phyloP scores from a whole-genome alignment of 2,888 invertebrate genomes.

The Cephalotes varians region DNA sequence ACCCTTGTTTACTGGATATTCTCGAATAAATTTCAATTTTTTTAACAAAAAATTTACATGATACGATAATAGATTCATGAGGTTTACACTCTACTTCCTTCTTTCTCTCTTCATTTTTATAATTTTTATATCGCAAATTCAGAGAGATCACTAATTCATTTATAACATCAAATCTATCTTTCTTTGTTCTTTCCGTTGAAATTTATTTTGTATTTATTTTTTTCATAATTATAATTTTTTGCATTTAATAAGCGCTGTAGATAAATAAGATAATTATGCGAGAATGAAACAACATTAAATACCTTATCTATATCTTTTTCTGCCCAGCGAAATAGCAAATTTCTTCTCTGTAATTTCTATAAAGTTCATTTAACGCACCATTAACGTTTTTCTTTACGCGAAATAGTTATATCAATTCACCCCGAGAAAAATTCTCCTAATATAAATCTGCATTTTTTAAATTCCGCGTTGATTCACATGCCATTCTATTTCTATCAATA shows the following conservation, averaged over 20 bases:
- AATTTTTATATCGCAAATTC: neutral
- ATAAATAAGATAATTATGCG: slow-evolving; percentile 26
- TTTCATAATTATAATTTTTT: no score
- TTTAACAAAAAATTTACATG: neutral
- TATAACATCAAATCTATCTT: no score
- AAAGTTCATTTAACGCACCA: slow-evolving; percentile 31
- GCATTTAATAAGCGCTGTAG: neutral
- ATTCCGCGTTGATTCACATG: slow-evolving; percentile 23
- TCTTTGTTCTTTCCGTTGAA: neutral
- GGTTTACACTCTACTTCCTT: no score
- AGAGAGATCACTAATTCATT: no score
- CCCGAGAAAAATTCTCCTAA: slow-evolving; percentile 3
- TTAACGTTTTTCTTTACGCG: slow-evolving; percentile 29
- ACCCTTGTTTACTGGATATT: neutral
- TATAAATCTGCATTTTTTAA: slow-evolving; percentile 32
- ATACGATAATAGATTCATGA: neutral
- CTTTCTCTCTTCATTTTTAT: neutral
- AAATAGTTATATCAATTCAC: neutral
- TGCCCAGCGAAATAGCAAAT: slow-evolving; percentile 1
- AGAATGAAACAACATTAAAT: neutral
- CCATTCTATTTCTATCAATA: slow-evolving; percentile 9
- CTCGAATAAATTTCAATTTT: neutral
- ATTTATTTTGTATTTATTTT: neutral
- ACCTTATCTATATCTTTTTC: neutral
- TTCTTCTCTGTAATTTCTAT: slow-evolving; percentile 23